These are phyloP conservation scores for Pseudomyrmex dendroicus DNA, from an alignment of 1,140 invertebrate genomes.

Conservation along the genomic window DNA sequence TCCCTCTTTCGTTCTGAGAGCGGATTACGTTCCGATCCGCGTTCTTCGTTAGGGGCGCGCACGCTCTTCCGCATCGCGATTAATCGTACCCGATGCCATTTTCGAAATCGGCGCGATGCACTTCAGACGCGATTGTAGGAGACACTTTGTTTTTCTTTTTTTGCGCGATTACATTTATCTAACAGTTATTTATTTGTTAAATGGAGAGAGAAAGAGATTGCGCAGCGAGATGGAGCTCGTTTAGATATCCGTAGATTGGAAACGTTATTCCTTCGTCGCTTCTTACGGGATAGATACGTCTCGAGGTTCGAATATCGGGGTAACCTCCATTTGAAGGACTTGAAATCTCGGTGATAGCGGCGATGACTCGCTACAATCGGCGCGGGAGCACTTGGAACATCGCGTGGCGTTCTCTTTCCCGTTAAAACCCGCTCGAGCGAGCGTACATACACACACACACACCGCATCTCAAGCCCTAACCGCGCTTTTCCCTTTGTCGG, in stretches of 20 bases:
- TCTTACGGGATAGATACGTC: constrained; percentile 4
- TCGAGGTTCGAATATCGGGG: constrained; percentile 16
- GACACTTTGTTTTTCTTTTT: no score
- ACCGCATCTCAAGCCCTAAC: constrained; percentile 19
- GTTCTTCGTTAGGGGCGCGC: constrained; percentile 69
- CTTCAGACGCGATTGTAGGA: neutral
- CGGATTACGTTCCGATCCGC: constrained; percentile 66
- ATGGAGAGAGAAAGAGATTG: neutral
- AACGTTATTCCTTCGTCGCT: constrained; percentile 2
- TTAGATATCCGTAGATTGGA: neutral
- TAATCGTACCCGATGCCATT: constrained; percentile 51
- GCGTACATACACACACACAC: neutral
- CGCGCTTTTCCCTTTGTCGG: constrained; percentile 51
- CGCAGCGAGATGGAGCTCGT: no score
- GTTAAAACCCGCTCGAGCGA: constrained; percentile 48
- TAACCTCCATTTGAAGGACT: constrained; percentile 39
- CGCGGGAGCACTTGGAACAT: constrained; percentile 28
- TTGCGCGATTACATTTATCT: no score
- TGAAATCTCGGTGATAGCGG: constrained; percentile 39
- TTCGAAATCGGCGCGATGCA: constrained; percentile 54
- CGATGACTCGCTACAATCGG: constrained; percentile 48
- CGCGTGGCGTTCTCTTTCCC: constrained; percentile 21
- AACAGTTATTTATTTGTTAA: neutral
- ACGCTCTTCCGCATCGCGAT: constrained; percentile 27
- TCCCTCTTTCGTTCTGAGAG: constrained; percentile 64